Percentiles rank a stretch among this genome's conserved stretches.
Evolutionary conservation across 2,888 invertebrate species (phyloP).

Genomic region (Epirrhoe tristata): DNA sequence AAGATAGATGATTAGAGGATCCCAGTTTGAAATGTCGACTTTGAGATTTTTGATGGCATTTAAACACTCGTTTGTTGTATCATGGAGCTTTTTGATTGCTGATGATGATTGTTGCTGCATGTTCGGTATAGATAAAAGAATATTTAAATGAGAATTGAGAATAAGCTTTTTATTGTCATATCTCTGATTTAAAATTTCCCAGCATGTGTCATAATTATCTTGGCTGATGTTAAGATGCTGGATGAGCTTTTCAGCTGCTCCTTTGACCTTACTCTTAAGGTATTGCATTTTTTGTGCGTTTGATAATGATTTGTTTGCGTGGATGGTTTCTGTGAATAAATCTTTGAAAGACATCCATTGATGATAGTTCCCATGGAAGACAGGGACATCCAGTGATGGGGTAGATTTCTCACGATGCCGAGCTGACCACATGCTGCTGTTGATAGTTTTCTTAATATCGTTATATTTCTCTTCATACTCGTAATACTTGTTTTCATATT

Average conservation of each 20-base stretch:
- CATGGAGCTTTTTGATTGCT: slow-evolving; percentile 3
- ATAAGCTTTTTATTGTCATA: too few species aligned
- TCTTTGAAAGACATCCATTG: slow-evolving; percentile 39
- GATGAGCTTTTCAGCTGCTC: slow-evolving; percentile 36
- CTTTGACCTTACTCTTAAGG: slow-evolving; percentile 7
- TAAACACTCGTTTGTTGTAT: slow-evolving; percentile 2
- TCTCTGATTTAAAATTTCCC: too few species aligned
- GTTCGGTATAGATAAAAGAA: neutral
- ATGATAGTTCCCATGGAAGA: slow-evolving; percentile 32
- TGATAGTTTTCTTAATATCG: slow-evolving; percentile 21
- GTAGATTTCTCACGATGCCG: slow-evolving; percentile 19
- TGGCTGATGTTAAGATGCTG: slow-evolving; percentile 31
- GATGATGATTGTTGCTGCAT: slow-evolving; percentile 5
- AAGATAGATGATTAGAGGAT: too few species aligned
- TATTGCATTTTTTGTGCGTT: slow-evolving; percentile 34
- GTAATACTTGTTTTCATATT: slow-evolving; percentile 29
- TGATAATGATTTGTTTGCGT: slow-evolving; percentile 33
- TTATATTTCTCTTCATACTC: slow-evolving; percentile 16
- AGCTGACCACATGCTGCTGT: slow-evolving; percentile 21
- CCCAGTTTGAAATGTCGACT: too few species aligned
- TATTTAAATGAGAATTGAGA: neutral
- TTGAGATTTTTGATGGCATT: slow-evolving; percentile 1
- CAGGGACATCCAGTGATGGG: slow-evolving; percentile 36
- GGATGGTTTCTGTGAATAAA: slow-evolving; percentile 37
- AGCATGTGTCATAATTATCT: slow-evolving; percentile 34